phyloP scores from a whole-genome alignment of 92 coral and sea anemone species.

The Phenganax stokvisi region DNA sequence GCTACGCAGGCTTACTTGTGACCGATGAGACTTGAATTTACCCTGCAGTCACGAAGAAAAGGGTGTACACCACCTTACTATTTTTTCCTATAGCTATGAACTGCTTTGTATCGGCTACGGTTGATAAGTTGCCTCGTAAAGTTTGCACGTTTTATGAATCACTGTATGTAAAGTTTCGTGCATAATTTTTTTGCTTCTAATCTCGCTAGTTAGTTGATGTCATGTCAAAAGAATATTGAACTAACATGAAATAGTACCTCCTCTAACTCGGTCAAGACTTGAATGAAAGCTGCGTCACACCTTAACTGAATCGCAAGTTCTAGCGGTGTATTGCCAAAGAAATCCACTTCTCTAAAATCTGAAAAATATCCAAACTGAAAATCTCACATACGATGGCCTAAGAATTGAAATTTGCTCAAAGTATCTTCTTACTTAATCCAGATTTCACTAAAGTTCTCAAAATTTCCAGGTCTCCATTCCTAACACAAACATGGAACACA shows the following conservation, averaged over 20 bases:
- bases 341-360: constrained; percentile 72
- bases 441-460: constrained; percentile 62
- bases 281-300: constrained; percentile 3
- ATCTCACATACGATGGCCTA: background rate
- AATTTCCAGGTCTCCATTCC: constrained; percentile 60
- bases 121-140: no score
- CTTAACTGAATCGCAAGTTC: constrained; percentile 27
- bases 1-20: background rate
- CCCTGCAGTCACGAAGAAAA: constrained; percentile 3
- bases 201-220: background rate
- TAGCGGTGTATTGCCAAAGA: constrained; percentile 66
- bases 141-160: no score
- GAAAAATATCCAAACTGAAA: constrained; percentile 10
- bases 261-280: constrained; percentile 8
- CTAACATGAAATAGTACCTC: constrained; percentile 36
- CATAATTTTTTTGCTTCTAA: no score
- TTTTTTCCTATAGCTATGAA: background rate
- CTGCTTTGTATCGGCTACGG: background rate
- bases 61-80: background rate
- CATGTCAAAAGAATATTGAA: constrained; percentile 23
- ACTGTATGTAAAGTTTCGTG: no score
- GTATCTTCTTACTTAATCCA: constrained; percentile 63
- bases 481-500: constrained; percentile 68
- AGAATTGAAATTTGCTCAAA: background rate
- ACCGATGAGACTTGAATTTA: background rate